Evolutionary conservation across 2,888 invertebrate genomes (phyloP).

Genomic region (Idaea dimidiata): DNA sequence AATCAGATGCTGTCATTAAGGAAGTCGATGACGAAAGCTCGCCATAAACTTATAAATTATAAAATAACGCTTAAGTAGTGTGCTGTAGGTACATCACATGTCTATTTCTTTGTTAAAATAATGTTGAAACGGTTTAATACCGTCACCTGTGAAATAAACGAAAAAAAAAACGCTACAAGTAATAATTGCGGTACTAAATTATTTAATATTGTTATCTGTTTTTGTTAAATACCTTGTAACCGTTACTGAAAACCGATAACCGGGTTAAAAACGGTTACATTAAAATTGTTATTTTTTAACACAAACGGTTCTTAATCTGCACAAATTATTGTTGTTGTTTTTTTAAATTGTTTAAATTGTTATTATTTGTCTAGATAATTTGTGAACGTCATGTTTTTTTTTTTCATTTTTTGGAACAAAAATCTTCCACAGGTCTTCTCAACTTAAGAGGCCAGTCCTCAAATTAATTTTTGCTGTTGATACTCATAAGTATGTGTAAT

Average conservation of each 20-base stretch:
- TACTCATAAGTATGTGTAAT: too few species aligned
- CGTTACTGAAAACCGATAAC: neutral
- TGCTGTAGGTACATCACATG: neutral
- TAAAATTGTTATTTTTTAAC: neutral
- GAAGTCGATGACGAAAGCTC: conserved; percentile 85
- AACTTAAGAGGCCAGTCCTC: too few species aligned
- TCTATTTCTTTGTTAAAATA: neutral
- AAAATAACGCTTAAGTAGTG: neutral
- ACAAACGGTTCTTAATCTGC: neutral
- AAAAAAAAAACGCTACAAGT: too few species aligned
- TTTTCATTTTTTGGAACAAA: neutral
- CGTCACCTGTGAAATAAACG: too few species aligned
- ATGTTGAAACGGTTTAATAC: neutral
- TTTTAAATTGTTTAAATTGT: neutral
- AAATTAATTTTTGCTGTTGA: too few species aligned
- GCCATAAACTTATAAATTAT: conserved; percentile 51
- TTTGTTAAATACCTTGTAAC: too few species aligned
- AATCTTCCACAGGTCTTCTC: neutral
- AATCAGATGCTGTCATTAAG: conserved; percentile 85
- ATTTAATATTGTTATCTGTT: too few species aligned
- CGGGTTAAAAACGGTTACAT: neutral
- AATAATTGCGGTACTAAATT: too few species aligned
- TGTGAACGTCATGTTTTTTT: neutral
- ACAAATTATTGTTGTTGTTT: neutral
- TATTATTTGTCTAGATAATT: neutral